These are phyloP conservation scores for Acipenser transmontanus DNA, from an alignment of 2,797 vertebrate species.

Conservation along the genomic window DNA sequence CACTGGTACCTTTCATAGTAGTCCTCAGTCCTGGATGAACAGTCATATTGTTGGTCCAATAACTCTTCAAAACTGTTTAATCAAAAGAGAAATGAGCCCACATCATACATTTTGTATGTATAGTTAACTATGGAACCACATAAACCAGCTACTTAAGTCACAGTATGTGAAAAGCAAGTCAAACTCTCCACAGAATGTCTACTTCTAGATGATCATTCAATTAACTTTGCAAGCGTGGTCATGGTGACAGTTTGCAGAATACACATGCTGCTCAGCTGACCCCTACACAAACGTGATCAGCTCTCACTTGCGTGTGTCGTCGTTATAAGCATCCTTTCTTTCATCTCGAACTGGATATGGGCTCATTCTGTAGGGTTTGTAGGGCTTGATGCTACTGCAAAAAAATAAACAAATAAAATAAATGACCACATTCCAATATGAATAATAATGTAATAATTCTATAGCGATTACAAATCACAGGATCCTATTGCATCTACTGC, in stretches of 20 bases:
- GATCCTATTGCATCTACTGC: not conserved
- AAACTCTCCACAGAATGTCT: not conserved
- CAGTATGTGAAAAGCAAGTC: slow-evolving; percentile 1
- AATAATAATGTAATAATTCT: not conserved
- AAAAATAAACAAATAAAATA: slow-evolving; percentile 3
- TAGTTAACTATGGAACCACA: not conserved
- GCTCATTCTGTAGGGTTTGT: slow-evolving; percentile 49
- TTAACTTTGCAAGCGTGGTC: not conserved
- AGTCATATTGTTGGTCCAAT: slow-evolving; percentile 42
- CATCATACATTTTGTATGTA: not conserved
- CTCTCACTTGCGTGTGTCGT: slow-evolving; percentile 25
- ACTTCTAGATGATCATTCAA: not conserved
- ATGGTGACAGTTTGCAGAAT: not conserved
- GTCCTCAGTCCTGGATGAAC: slow-evolving; percentile 38
- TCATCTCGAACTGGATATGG: slow-evolving; percentile 59
- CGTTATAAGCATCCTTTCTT: slow-evolving; percentile 46
- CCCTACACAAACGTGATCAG: slow-evolving; percentile 44
- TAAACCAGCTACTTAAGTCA: slow-evolving; percentile 1
- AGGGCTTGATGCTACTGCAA: slow-evolving; percentile 44
- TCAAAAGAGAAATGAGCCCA: slow-evolving; percentile 7
- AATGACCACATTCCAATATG: too few species aligned
- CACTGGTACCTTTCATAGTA: slow-evolving; percentile 44
- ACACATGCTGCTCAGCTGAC: not conserved
- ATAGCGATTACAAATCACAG: too few species aligned
- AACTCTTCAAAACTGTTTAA: slow-evolving; percentile 53